A percentile compares a stretch with the other conserved stretches of the same genome.
Conservation (phyloP, 1,140 invertebrate genomes). For the Scylla paramamosain region DNA sequence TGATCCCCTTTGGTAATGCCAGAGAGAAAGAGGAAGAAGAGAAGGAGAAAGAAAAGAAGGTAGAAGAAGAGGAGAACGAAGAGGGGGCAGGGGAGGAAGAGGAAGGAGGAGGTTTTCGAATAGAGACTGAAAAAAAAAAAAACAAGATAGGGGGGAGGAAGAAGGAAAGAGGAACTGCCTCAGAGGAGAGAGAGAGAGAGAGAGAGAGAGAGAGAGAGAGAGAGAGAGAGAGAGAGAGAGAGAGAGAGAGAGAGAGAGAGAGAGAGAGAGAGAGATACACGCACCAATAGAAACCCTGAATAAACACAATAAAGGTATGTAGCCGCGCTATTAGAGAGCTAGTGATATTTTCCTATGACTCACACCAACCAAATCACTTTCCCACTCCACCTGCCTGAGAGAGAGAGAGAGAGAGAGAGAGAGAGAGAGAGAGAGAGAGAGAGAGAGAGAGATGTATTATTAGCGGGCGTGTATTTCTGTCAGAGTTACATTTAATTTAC, state of each 20-base stretch:
- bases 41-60: neutral
- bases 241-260: neutral
- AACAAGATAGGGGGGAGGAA: too few species aligned
- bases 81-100: too few species aligned
- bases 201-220: neutral
- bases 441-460: neutral
- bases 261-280: neutral
- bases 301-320: constrained; percentile 5
- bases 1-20: too few species aligned
- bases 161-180: too few species aligned
- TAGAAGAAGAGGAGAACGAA: neutral
- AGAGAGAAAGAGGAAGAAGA: neutral
- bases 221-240: neutral
- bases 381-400: neutral
- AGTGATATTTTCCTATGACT: neutral
- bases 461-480: neutral
- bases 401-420: constrained; percentile 18
- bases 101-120: too few species aligned
- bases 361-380: neutral
- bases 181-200: neutral
- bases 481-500: neutral
- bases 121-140: too few species aligned
- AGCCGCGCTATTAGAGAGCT: neutral
- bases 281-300: neutral
- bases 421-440: constrained; percentile 20